Conservation (phyloP, 2,888 invertebrate genomes). For the Archaeoteleia sp. region DNA sequence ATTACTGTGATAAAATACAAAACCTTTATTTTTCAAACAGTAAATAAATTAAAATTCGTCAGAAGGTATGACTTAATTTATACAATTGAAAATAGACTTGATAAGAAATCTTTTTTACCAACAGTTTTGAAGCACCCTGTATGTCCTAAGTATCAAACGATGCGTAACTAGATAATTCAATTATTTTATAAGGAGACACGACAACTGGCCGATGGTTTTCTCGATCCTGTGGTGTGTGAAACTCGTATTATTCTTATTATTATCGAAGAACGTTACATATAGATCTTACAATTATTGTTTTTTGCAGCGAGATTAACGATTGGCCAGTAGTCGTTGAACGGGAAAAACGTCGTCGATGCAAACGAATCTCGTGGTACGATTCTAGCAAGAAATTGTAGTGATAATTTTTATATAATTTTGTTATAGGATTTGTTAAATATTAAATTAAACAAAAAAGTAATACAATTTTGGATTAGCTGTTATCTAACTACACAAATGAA, state of each 20-base stretch:
- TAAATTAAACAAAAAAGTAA: no score
- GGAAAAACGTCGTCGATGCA: slow-evolving; percentile 9
- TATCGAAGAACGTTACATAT: background rate
- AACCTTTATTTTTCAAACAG: no score
- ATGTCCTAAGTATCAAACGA: slow-evolving; percentile 33
- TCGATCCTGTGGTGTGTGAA: background rate
- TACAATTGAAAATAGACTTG: no score
- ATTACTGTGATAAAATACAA: no score
- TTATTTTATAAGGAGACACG: slow-evolving; percentile 24
- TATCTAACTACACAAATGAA: no score
- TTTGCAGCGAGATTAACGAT: background rate
- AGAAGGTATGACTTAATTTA: background rate
- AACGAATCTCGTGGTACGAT: slow-evolving; percentile 35
- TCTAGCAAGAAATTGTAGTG: background rate
- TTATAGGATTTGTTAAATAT: no score
- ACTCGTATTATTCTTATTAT: slow-evolving; percentile 4
- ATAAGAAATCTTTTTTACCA: slow-evolving; percentile 10
- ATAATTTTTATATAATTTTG: no score
- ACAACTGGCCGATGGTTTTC: slow-evolving; percentile 18
- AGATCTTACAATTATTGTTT: background rate
- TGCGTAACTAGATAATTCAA: slow-evolving; percentile 47
- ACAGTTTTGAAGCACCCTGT: slow-evolving; percentile 31
- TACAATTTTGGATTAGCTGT: no score
- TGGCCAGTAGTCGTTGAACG: slow-evolving; percentile 7
- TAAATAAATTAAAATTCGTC: background rate